phyloP scores from a whole-genome alignment of 2,113 vertebrate species.

The Clinocottus analis region DNA sequence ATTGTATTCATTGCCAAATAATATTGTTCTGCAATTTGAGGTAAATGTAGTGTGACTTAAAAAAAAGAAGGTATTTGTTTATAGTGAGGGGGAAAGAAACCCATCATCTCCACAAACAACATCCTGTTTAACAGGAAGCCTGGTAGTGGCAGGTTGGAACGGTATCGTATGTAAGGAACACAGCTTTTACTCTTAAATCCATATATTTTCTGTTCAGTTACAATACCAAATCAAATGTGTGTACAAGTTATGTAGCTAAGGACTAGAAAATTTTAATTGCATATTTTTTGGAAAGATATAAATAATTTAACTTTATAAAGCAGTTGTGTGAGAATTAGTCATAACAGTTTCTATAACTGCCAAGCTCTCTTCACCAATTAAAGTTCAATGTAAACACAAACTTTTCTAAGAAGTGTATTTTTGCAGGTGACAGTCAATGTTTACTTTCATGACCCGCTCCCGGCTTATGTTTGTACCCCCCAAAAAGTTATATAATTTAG shows the following conservation, averaged over 20 bases:
- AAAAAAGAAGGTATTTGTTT: not conserved
- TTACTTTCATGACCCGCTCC: not conserved
- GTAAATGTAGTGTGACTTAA: not conserved
- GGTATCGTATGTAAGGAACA: not conserved
- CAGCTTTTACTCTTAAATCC: not conserved
- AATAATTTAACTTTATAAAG: not conserved
- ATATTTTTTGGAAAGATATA: too few relatives aligned
- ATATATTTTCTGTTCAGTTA: not conserved
- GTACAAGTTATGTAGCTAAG: not conserved
- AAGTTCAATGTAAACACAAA: not conserved
- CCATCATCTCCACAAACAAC: not conserved
- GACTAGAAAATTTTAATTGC: not conserved
- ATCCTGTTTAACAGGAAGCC: slow-evolving; percentile 44
- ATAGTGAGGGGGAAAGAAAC: not conserved
- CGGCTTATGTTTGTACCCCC: not conserved
- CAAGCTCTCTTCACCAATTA: not conserved
- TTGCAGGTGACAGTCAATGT: not conserved
- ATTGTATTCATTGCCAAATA: not conserved
- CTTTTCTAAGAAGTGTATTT: not conserved
- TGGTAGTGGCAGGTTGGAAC: not conserved
- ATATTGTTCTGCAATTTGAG: not conserved
- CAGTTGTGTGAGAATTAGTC: not conserved
- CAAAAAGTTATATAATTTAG: not conserved
- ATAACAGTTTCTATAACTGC: not conserved
- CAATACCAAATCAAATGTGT: not conserved